Evolutionary conservation across 2,113 vertebrate species (phyloP).

Genomic region (Sinocyclocheilus anophthalmus): DNA sequence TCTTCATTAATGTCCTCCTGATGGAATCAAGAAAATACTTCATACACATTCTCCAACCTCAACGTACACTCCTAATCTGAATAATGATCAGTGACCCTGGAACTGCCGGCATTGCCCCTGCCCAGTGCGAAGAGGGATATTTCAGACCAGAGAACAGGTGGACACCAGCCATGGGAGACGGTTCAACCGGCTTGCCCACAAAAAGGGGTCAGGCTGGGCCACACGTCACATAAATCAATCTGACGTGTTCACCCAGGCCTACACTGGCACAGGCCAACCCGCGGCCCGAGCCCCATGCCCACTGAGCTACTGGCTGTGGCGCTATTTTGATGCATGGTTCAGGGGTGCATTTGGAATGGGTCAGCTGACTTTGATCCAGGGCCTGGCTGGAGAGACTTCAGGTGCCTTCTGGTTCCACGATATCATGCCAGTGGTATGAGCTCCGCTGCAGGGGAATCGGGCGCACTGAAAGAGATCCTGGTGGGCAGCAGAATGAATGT

Average conservation of each 20-base stretch:
- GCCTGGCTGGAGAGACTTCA: constrained; percentile 65
- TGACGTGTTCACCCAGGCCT: constrained; percentile 76
- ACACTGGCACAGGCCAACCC: constrained; percentile 43
- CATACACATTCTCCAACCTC: constrained; percentile 5
- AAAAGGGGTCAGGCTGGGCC: constrained; percentile 65
- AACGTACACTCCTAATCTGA: constrained; percentile 16
- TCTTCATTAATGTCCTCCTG: not conserved
- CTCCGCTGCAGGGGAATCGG: constrained; percentile 20
- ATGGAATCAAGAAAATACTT: not conserved
- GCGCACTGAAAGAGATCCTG: constrained; percentile 29
- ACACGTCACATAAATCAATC: constrained; percentile 71
- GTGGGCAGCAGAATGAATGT: constrained; percentile 36
- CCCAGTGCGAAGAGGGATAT: constrained; percentile 51
- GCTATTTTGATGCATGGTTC: constrained; percentile 63
- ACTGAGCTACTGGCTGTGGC: constrained; percentile 52
- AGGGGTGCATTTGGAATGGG: constrained; percentile 68
- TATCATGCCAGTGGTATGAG: constrained; percentile 59
- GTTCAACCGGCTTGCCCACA: constrained; percentile 57
- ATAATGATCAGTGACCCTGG: constrained; percentile 65
- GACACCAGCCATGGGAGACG: constrained; percentile 61
- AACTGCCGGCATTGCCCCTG: constrained; percentile 58
- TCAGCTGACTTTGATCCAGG: constrained; percentile 65
- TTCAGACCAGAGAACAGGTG: constrained; percentile 66
- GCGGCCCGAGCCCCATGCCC: constrained; percentile 51
- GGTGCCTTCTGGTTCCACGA: constrained; percentile 71